phyloP scores from a whole-genome alignment of 2,113 vertebrate genomes.

The Pangasianodon hypophthalmus region DNA sequence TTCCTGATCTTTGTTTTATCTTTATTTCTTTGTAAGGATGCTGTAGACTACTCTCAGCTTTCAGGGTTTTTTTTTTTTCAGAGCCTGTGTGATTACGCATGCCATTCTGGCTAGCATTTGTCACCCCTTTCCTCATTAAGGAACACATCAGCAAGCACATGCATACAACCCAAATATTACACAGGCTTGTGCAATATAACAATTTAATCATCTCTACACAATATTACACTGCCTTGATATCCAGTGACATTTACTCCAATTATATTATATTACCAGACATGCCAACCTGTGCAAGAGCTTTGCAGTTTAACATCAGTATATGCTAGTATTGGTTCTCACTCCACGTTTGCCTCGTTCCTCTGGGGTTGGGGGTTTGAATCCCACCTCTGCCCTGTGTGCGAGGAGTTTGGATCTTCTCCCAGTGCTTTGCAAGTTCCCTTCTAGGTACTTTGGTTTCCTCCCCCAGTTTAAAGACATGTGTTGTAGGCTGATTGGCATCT shows the following conservation, averaged over 20 bases:
- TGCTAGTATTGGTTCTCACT: not conserved
- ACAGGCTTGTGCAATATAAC: not conserved
- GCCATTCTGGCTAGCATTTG: slow-evolving; percentile 7
- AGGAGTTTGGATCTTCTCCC: too few relatives aligned
- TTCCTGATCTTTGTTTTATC: not conserved
- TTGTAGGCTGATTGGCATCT: too few relatives aligned
- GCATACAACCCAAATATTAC: not conserved
- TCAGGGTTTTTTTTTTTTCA: not conserved
- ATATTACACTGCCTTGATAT: not conserved
- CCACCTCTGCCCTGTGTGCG: not conserved
- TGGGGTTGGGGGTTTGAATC: not conserved
- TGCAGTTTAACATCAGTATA: not conserved
- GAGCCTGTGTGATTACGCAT: not conserved
- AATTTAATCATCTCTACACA: not conserved
- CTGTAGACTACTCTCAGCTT: not conserved
- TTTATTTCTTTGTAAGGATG: not conserved
- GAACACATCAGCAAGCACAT: not conserved
- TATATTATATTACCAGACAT: slow-evolving; percentile 5
- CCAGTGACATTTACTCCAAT: not conserved
- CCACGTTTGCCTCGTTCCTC: too few relatives aligned
- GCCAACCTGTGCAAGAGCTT: not conserved
- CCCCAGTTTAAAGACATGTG: too few relatives aligned
- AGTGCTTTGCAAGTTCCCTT: too few relatives aligned
- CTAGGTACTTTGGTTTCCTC: too few relatives aligned
- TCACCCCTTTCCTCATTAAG: not conserved